phyloP scores from a whole-genome alignment of 2,113 vertebrate species.

The Hippocampus abdominalis region DNA sequence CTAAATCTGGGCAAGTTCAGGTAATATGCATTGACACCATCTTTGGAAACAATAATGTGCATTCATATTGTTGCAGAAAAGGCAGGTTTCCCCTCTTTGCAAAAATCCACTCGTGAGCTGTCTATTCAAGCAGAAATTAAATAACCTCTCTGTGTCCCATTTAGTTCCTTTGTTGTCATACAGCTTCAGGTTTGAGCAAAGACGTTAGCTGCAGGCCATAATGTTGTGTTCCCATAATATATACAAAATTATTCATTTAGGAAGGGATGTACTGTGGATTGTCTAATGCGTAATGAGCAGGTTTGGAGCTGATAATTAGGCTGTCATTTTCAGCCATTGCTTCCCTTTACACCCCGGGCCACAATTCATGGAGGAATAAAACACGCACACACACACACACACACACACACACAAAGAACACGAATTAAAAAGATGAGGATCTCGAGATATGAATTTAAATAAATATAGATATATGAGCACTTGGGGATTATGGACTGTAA shows the following conservation, averaged over 20 bases:
- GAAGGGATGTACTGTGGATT: constrained; percentile 76
- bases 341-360: constrained; percentile 62
- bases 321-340: constrained; percentile 78
- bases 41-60: not conserved
- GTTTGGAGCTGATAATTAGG: constrained; percentile 76
- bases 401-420: constrained; percentile 23
- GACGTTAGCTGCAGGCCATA: constrained; percentile 76
- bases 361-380: constrained; percentile 29
- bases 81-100: constrained; percentile 59
- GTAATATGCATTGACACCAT: constrained; percentile 3
- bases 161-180: constrained; percentile 74
- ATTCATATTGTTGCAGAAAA: constrained; percentile 28
- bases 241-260: constrained; percentile 84
- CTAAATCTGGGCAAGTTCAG: constrained; percentile 26
- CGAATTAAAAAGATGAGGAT: constrained; percentile 30
- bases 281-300: constrained; percentile 81
- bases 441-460: constrained; percentile 45
- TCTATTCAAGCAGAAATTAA: constrained; percentile 72
- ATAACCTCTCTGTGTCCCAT: constrained; percentile 76
- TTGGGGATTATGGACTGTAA: constrained; percentile 31
- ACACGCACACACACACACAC: not conserved
- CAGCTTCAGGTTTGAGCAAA: constrained; percentile 73
- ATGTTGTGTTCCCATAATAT: constrained; percentile 77
- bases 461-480: constrained; percentile 36
- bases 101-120: constrained; percentile 63